Conservation (phyloP, 2,797 vertebrate species). For the Megalops cyprinoides region DNA sequence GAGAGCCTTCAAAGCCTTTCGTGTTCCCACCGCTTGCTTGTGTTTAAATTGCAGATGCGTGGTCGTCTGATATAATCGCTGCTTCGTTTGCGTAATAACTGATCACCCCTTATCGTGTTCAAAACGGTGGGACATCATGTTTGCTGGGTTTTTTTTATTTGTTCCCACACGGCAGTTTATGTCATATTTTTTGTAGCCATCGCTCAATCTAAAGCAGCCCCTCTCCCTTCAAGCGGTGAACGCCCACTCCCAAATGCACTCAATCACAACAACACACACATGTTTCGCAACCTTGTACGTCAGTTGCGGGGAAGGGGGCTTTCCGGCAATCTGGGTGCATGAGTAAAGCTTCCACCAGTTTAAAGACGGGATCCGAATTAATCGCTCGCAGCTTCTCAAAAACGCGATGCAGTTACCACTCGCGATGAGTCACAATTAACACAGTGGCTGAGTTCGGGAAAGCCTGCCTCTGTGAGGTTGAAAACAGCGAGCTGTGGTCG, state of each 20-base stretch:
- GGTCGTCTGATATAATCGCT: background rate
- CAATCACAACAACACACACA: background rate
- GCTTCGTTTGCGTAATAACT: background rate
- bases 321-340: background rate
- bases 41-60: background rate
- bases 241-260: background rate
- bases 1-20: background rate
- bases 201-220: background rate
- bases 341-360: background rate
- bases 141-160: background rate
- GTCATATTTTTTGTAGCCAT: background rate
- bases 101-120: constrained; percentile 3
- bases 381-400: background rate
- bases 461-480: background rate
- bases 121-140: background rate
- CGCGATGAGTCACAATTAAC: background rate
- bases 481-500: background rate
- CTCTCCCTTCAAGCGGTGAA: background rate
- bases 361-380: background rate
- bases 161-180: background rate
- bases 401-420: background rate
- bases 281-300: background rate
- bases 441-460: background rate
- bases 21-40: background rate
- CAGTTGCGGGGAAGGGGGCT: background rate